phyloP scores from a whole-genome alignment of 2,797 vertebrate genomes.

The Clarias platycephalus region DNA sequence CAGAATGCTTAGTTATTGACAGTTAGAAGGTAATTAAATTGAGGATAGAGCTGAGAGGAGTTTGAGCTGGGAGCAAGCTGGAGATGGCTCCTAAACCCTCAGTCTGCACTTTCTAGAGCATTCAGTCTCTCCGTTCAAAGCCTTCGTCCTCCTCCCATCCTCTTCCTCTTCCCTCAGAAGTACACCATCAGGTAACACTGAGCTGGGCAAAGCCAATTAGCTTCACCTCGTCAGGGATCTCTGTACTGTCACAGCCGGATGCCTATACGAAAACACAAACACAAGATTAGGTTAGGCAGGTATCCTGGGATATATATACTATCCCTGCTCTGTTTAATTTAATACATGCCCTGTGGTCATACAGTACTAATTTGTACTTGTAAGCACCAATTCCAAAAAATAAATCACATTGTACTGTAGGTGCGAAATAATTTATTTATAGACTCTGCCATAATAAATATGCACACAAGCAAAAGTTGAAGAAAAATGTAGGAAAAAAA shows the following conservation, averaged over 20 bases:
- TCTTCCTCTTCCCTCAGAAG: conserved; percentile 59
- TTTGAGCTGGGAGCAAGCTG: conserved; percentile 49
- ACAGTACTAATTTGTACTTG: not conserved
- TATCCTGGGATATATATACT: not conserved
- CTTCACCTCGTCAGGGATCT: conserved; percentile 95
- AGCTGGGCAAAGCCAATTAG: conserved; percentile 96
- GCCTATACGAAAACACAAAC: conserved; percentile 69
- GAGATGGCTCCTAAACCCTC: conserved; percentile 57
- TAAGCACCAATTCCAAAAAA: not conserved
- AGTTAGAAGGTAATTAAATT: conserved; percentile 41
- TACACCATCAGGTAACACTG: conserved; percentile 88
- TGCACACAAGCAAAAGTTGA: not conserved
- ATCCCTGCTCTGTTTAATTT: not conserved
- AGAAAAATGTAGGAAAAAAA: no score
- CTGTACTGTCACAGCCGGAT: conserved; percentile 89
- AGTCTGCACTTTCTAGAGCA: conserved; percentile 60
- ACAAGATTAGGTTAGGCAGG: conserved; percentile 14
- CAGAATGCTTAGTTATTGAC: conserved; percentile 21
- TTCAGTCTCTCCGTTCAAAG: conserved; percentile 34
- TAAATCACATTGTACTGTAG: not conserved
- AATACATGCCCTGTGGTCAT: not conserved
- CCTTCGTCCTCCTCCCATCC: conserved; percentile 56
- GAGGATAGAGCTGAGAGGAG: conserved; percentile 23
- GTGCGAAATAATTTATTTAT: not conserved
- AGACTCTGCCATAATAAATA: not conserved